Percentiles rank a stretch among this genome's conserved stretches.
These are phyloP conservation scores for Sebastes matsubarae DNA, from an alignment of 2,797 vertebrate genomes.

Conservation along the genomic window DNA sequence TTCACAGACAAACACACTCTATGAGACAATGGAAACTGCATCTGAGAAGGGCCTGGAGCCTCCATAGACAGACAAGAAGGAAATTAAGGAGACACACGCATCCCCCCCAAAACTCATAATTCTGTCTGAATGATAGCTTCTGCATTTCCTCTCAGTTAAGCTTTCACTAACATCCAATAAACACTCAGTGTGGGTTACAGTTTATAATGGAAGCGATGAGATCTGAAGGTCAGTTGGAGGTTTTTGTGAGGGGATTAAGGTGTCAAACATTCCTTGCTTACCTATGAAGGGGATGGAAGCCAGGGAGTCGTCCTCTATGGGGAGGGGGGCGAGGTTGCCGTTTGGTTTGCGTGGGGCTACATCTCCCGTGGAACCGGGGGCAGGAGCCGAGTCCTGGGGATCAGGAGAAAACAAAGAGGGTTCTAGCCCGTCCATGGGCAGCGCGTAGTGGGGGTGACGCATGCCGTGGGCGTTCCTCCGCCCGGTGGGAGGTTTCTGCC, in stretches of 20 bases:
- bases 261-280: conserved; percentile 72
- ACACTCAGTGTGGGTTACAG: neutral
- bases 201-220: neutral
- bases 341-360: conserved; percentile 73
- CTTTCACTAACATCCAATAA: conserved; percentile 29
- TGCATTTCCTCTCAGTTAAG: conserved; percentile 27
- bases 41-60: conserved; percentile 34
- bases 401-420: conserved; percentile 79
- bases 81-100: conserved; percentile 50
- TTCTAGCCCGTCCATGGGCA: conserved; percentile 87
- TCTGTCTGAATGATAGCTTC: conserved; percentile 27
- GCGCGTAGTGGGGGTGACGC: conserved; percentile 88
- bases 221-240: conserved; percentile 8
- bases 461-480: conserved; percentile 83
- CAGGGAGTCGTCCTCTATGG: conserved; percentile 90
- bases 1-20: conserved; percentile 15
- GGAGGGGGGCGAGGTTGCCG: conserved; percentile 85
- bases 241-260: neutral
- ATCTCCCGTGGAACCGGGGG: conserved; percentile 56
- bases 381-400: conserved; percentile 42
- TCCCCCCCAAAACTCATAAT: conserved; percentile 14
- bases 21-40: conserved; percentile 55
- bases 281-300: conserved; percentile 98
- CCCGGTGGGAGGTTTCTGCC: conserved; percentile 93
- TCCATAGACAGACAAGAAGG: conserved; percentile 32